Evolutionary conservation across 2,797 vertebrate genomes (phyloP).

Genomic region (Mormyrops attenuatus): DNA sequence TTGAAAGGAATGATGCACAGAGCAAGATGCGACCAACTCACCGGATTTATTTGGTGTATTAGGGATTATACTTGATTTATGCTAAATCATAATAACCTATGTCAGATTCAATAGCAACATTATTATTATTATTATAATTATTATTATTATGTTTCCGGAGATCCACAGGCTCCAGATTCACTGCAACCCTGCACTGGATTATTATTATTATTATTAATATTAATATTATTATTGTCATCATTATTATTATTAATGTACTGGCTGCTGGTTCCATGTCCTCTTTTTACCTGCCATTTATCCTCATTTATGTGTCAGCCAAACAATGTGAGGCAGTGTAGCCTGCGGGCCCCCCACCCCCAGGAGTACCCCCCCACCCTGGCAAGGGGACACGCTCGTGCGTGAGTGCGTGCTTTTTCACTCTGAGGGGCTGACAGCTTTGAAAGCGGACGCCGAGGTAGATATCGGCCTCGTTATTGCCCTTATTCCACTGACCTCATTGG

Average conservation of each 20-base stretch:
- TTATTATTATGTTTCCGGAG: background rate
- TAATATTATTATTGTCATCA: background rate
- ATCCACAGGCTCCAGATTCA: background rate
- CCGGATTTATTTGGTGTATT: background rate
- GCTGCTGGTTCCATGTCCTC: constrained; percentile 46
- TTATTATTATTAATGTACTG: background rate
- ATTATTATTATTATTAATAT: background rate
- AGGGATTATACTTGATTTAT: background rate
- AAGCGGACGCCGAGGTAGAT: constrained; percentile 68
- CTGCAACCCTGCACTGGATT: background rate
- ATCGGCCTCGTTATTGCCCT: constrained; percentile 79
- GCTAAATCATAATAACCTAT: background rate
- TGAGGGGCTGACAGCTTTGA: constrained; percentile 42
- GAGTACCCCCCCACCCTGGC: constrained; percentile 44
- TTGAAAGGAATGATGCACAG: background rate
- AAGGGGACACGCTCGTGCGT: constrained; percentile 51
- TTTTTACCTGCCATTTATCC: constrained; percentile 61
- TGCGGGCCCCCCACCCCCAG: constrained; percentile 30
- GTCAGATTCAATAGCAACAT: background rate
- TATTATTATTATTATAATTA: background rate
- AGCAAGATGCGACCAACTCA: background rate
- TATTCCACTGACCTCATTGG: constrained; percentile 81
- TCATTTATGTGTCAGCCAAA: constrained; percentile 37
- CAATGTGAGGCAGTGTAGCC: constrained; percentile 40
- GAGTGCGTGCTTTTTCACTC: constrained; percentile 43